Evolutionary conservation across 2,888 invertebrate species (phyloP).

Genomic region (Cybosia mesomella): DNA sequence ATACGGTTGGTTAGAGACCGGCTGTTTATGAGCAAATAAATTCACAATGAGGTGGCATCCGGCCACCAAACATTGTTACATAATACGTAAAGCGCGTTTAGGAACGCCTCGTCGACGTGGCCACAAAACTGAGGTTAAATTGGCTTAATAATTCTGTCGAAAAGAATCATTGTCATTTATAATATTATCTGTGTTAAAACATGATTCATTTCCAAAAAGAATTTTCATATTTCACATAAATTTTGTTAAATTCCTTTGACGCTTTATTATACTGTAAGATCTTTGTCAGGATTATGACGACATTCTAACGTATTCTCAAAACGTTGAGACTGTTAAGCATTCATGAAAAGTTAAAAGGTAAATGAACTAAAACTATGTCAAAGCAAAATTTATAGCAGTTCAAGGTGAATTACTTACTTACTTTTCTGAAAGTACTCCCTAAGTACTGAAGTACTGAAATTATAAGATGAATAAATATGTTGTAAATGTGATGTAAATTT

Average conservation of each 20-base stretch:
- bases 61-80: constrained; percentile 44
- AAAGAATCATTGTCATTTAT: constrained; percentile 32
- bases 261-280: constrained; percentile 24
- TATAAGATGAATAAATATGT: constrained; percentile 24
- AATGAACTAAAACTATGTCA: constrained; percentile 44
- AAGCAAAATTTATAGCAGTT: constrained; percentile 32
- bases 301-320: constrained; percentile 19
- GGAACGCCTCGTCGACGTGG: constrained; percentile 20
- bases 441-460: constrained; percentile 30
- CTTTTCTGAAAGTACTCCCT: constrained; percentile 29
- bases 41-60: constrained; percentile 47
- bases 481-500: constrained; percentile 10
- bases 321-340: constrained; percentile 19
- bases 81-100: constrained; percentile 42
- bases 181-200: constrained; percentile 28
- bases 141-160: constrained; percentile 32
- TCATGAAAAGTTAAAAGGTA: constrained; percentile 39
- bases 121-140: constrained; percentile 31
- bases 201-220: constrained; percentile 34
- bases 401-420: constrained; percentile 36
- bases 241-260: constrained; percentile 20
- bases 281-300: constrained; percentile 16
- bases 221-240: constrained; percentile 17
- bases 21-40: constrained; percentile 60
- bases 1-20: constrained; percentile 41